Evolutionary conservation across 2,888 invertebrate genomes (phyloP).

Genomic region (Heliconius ethilla): DNA sequence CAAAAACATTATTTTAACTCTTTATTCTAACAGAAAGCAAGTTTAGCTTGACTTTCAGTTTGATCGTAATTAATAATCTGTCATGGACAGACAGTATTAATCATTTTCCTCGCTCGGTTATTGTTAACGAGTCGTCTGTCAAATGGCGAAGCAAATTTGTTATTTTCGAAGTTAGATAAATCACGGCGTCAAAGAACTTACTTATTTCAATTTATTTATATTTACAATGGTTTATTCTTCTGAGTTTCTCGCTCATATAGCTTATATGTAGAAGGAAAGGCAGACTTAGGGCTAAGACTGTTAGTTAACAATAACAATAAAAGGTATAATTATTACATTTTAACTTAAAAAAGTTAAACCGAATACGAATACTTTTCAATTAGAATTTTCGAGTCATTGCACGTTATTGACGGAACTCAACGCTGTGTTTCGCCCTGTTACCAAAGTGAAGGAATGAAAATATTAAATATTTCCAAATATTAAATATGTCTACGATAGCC

Average conservation of each 20-base stretch:
- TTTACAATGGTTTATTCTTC: background rate
- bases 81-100: slow-evolving; percentile 48
- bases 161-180: slow-evolving; percentile 12
- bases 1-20: background rate
- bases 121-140: slow-evolving; percentile 29
- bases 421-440: background rate
- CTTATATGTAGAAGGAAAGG: too few relatives aligned
- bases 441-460: background rate
- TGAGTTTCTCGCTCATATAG: too few relatives aligned
- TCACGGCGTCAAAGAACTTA: background rate
- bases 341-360: too few relatives aligned
- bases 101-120: slow-evolving; percentile 45
- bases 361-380: too few relatives aligned
- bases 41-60: slow-evolving; percentile 15
- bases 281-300: too few relatives aligned
- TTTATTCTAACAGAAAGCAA: background rate
- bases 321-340: too few relatives aligned
- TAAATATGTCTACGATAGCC: too few relatives aligned
- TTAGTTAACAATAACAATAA: too few relatives aligned
- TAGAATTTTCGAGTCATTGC: background rate
- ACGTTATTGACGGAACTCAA: background rate
- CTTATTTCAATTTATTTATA: background rate
- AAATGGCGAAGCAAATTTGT: slow-evolving; percentile 15
- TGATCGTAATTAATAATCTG: slow-evolving; percentile 51
- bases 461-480: too few relatives aligned